Evolutionary conservation across 2,113 vertebrate species (phyloP).

Genomic region (Malurus elegans): DNA sequence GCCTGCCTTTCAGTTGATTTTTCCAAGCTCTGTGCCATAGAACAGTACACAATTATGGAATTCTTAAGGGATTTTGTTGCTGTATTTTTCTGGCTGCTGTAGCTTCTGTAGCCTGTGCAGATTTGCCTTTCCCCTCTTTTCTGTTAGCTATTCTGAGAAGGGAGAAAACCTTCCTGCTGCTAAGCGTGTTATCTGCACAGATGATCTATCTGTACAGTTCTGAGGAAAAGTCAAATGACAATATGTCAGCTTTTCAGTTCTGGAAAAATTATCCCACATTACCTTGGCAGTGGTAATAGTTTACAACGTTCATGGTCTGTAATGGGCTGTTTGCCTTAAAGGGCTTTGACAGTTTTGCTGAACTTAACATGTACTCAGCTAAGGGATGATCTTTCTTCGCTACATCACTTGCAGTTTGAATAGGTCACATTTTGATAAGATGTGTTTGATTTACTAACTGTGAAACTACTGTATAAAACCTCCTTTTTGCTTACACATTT

Average conservation of each 20-base stretch:
- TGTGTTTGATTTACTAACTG: constrained; percentile 11
- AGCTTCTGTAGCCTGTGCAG: background rate
- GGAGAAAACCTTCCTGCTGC: background rate
- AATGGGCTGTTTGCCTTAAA: constrained; percentile 40
- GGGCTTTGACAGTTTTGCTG: constrained; percentile 36
- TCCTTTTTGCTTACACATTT: background rate
- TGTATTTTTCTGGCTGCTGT: background rate
- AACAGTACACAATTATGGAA: background rate
- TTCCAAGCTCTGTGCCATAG: background rate
- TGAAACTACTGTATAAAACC: background rate
- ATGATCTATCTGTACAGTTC: background rate
- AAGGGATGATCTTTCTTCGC: constrained; percentile 26
- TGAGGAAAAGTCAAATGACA: constrained; percentile 24
- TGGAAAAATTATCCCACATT: constrained; percentile 11
- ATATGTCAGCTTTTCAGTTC: background rate
- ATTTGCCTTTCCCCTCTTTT: background rate
- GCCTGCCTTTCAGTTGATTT: background rate
- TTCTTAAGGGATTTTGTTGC: background rate
- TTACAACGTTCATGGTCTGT: constrained; percentile 9
- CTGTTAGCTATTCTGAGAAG: background rate
- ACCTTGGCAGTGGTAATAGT: constrained; percentile 28
- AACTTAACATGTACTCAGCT: constrained; percentile 23
- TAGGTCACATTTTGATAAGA: constrained; percentile 58
- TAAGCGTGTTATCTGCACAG: background rate
- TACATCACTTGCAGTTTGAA: constrained; percentile 48